Conservation (phyloP, 1,140 invertebrate species). For the Aphelenchoides besseyi region DNA sequence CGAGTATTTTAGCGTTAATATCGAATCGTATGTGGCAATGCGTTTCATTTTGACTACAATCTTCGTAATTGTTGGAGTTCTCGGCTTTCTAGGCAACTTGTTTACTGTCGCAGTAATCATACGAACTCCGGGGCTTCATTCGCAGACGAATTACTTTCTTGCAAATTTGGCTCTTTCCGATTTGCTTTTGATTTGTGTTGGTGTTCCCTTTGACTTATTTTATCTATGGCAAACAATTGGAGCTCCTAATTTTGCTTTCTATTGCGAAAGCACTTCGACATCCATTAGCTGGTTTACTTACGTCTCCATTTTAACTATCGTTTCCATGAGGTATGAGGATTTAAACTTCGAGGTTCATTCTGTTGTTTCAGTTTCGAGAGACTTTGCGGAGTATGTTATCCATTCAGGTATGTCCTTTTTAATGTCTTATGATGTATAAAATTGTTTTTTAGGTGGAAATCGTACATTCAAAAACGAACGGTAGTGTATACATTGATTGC, state of each 20-base stretch:
- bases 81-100: conserved; percentile 82
- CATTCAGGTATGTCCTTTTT: too few relatives aligned
- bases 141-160: conserved; percentile 83
- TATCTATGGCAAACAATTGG: conserved; percentile 29
- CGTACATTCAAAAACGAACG: too few relatives aligned
- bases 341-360: conserved; percentile 35
- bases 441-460: too few relatives aligned
- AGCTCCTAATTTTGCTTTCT: conserved; percentile 30
- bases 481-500: conserved; percentile 39
- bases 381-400: conserved; percentile 59
- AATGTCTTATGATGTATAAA: conserved; percentile 16
- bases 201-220: conserved; percentile 66
- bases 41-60: conserved; percentile 20
- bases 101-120: conserved; percentile 87
- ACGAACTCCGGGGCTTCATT: conserved; percentile 85
- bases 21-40: background rate
- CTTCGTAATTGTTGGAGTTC: conserved; percentile 69
- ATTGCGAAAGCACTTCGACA: conserved; percentile 50
- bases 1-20: background rate
- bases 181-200: conserved; percentile 73
- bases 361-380: conserved; percentile 52
- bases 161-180: conserved; percentile 89
- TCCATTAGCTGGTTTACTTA: conserved; percentile 58
- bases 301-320: conserved; percentile 49
- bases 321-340: background rate